Evolutionary conservation across 1,140 invertebrate genomes (phyloP).

Genomic region (Drosophila lacertosa): DNA sequence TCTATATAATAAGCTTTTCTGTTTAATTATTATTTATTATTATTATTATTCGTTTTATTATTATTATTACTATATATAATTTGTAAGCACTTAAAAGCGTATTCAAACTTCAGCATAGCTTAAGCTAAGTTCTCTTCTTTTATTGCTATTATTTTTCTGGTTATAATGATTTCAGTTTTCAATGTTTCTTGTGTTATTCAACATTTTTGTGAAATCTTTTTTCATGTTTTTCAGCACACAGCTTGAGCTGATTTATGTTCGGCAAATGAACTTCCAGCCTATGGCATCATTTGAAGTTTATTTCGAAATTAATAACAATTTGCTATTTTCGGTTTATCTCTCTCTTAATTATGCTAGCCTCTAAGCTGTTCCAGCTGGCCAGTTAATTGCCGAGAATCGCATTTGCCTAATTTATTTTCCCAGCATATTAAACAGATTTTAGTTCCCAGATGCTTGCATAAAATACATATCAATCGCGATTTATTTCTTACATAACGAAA

Average conservation of each 20-base stretch:
- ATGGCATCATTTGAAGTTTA: constrained; percentile 53
- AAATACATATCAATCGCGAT: constrained; percentile 20
- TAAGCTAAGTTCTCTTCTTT: background rate
- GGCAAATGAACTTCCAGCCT: constrained; percentile 45
- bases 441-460: constrained; percentile 27
- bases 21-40: too few species aligned
- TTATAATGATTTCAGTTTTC: constrained; percentile 5
- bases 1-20: too few species aligned
- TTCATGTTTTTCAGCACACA: constrained; percentile 1
- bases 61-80: too few species aligned
- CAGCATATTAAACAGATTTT: constrained; percentile 30
- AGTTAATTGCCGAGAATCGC: constrained; percentile 32
- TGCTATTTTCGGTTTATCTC: background rate
- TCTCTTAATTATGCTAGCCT: background rate
- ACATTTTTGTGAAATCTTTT: background rate
- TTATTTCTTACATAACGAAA: constrained; percentile 27
- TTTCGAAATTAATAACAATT: constrained; percentile 61
- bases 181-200: constrained; percentile 17
- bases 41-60: too few species aligned
- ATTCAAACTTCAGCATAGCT: background rate
- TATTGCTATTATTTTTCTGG: background rate
- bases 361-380: background rate
- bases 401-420: constrained; percentile 38
- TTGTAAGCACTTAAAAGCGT: background rate
- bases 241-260: constrained; percentile 39